A percentile compares a stretch with the other conserved stretches of the same genome.
Evolutionary conservation across 2,797 vertebrate genomes (phyloP).

Genomic region (Monodelphis domestica): DNA sequence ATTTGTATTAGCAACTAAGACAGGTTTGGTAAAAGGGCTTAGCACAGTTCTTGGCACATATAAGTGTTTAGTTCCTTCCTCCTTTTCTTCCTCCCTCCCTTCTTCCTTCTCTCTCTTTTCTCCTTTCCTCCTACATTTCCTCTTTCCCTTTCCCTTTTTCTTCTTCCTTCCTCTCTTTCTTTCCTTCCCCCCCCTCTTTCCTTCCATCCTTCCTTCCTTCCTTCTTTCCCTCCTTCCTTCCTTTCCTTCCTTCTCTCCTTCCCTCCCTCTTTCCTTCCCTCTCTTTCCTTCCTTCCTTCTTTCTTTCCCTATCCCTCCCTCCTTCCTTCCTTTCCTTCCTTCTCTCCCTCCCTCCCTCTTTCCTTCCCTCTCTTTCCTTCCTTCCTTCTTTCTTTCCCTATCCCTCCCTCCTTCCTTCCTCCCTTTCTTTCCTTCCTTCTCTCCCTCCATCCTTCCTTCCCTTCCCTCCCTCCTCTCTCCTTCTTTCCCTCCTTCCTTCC

Average conservation of each 20-base stretch:
- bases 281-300: fast-evolving
- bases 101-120: not conserved
- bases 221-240: too few relatives aligned
- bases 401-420: not conserved
- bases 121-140: not conserved
- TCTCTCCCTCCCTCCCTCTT: not conserved
- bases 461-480: not conserved
- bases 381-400: too few relatives aligned
- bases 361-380: too few relatives aligned
- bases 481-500: not conserved
- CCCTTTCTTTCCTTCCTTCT: too few relatives aligned
- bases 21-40: not conserved
- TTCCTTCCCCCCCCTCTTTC: too few relatives aligned
- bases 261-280: not conserved
- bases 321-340: not conserved
- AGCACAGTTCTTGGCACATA: not conserved
- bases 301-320: fast-evolving
- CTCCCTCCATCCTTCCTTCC: too few relatives aligned
- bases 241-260: not conserved
- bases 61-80: not conserved
- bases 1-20: not conserved
- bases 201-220: too few relatives aligned
- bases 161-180: too few relatives aligned
- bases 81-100: too few relatives aligned
- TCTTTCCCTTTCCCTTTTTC: too few relatives aligned